These are phyloP conservation scores for Epistrophe grossulariae DNA, from an alignment of 2,888 invertebrate genomes.

Conservation along the genomic window DNA sequence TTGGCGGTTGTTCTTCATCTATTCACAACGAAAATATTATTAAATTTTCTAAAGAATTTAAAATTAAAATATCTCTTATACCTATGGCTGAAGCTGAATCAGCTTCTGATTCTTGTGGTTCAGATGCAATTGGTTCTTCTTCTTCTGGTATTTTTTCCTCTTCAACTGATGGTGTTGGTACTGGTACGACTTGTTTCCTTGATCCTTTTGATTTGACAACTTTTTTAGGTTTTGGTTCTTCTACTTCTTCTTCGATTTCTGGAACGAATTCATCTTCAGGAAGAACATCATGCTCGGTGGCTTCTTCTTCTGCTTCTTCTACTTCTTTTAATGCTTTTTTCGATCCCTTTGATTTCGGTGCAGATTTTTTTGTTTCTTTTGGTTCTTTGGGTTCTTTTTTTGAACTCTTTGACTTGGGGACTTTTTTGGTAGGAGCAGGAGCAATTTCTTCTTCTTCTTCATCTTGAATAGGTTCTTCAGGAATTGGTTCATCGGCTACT, in stretches of 20 bases:
- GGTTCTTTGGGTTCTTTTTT: constrained; percentile 60
- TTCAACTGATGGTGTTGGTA: constrained; percentile 34
- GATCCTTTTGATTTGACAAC: constrained; percentile 66
- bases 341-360: constrained; percentile 50
- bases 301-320: constrained; percentile 54
- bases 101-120: constrained; percentile 41
- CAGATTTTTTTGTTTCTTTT: constrained; percentile 54
- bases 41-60: not conserved
- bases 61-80: constrained; percentile 1
- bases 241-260: constrained; percentile 53
- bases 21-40: not conserved
- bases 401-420: constrained; percentile 33
- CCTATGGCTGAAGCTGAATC: constrained; percentile 50
- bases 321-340: constrained; percentile 26
- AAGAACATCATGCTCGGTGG: constrained; percentile 61
- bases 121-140: constrained; percentile 17
- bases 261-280: constrained; percentile 69
- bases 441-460: constrained; percentile 19
- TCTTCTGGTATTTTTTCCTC: constrained; percentile 39
- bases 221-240: constrained; percentile 53
- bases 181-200: constrained; percentile 52
- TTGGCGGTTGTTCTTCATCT: constrained; percentile 49
- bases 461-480: constrained; percentile 18
- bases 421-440: constrained; percentile 47
- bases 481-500: constrained; percentile 26